A percentile compares a stretch with the other conserved stretches of the same genome.
Evolutionary conservation across 2,888 invertebrate genomes (phyloP).

Genomic region (Trileptium ribeirensis): DNA sequence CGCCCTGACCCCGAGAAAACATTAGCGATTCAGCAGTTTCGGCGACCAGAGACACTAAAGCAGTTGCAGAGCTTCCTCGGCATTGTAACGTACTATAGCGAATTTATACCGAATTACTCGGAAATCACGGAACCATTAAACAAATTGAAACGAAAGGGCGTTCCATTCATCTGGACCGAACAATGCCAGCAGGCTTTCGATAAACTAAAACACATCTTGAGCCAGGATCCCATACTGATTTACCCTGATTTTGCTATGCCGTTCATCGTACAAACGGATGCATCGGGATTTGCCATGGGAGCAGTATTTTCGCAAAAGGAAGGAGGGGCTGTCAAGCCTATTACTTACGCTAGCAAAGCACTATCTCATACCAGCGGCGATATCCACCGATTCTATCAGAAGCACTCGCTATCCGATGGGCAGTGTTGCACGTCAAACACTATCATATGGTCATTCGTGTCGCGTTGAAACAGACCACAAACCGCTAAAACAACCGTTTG

Average conservation of each 20-base stretch:
- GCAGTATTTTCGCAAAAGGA: conserved; percentile 37
- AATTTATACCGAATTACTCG: conserved; percentile 31
- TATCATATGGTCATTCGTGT: conserved; percentile 1
- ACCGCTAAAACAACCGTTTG: conserved; percentile 24
- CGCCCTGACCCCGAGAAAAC: conserved; percentile 25
- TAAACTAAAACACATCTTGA: conserved; percentile 26
- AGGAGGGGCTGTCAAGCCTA: conserved; percentile 29
- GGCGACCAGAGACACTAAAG: conserved; percentile 29
- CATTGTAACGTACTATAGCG: conserved; percentile 31
- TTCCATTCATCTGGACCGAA: conserved; percentile 32
- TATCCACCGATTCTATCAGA: conserved; percentile 40
- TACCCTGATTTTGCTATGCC: conserved; percentile 32
- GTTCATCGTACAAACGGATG: conserved; percentile 39
- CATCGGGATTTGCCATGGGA: conserved; percentile 38
- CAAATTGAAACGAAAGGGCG: conserved; percentile 34
- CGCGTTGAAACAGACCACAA: conserved; percentile 28
- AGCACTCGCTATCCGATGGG: conserved; percentile 37
- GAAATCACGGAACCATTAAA: conserved; percentile 31
- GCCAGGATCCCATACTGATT: conserved; percentile 30
- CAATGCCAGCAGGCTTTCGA: conserved; percentile 27
- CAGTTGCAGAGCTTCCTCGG: conserved; percentile 36
- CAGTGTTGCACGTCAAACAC: conserved; percentile 26
- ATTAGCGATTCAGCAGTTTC: conserved; percentile 26
- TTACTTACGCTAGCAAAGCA: conserved; percentile 39
- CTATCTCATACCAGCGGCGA: conserved; percentile 32